Conservation (phyloP, 2,797 vertebrate genomes). For the Trachops cirrhosus region DNA sequence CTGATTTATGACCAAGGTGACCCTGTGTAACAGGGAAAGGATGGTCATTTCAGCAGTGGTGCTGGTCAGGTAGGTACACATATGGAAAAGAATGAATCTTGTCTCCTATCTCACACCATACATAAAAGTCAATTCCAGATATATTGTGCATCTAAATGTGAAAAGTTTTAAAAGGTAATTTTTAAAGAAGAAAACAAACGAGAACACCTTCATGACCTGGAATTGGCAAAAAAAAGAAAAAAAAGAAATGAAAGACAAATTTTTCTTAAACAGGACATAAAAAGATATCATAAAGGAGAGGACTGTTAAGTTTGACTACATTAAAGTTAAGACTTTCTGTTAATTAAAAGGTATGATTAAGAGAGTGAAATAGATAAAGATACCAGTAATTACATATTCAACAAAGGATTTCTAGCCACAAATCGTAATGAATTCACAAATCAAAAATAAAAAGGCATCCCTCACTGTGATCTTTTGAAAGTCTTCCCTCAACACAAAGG, state of each 20-base stretch:
- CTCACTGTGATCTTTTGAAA: not conserved
- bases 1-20: not conserved
- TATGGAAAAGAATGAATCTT: not conserved
- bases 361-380: not conserved
- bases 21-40: not conserved
- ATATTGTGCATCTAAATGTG: not conserved
- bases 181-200: not conserved
- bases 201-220: not conserved
- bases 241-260: not conserved
- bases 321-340: not conserved
- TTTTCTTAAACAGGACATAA: not conserved
- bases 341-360: not conserved
- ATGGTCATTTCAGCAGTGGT: not conserved
- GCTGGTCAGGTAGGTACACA: not conserved
- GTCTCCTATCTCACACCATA: not conserved
- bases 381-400: not conserved
- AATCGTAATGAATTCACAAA: not conserved
- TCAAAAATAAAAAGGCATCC: not conserved
- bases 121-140: not conserved
- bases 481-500: not conserved
- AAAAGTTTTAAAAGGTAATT: not conserved
- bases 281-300: not conserved
- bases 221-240: not conserved
- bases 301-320: not conserved
- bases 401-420: not conserved